Percentiles rank a stretch among this genome's conserved stretches.
Conservation (phyloP, 2,113 vertebrate species). For the Neodontobutis hainanensis region DNA sequence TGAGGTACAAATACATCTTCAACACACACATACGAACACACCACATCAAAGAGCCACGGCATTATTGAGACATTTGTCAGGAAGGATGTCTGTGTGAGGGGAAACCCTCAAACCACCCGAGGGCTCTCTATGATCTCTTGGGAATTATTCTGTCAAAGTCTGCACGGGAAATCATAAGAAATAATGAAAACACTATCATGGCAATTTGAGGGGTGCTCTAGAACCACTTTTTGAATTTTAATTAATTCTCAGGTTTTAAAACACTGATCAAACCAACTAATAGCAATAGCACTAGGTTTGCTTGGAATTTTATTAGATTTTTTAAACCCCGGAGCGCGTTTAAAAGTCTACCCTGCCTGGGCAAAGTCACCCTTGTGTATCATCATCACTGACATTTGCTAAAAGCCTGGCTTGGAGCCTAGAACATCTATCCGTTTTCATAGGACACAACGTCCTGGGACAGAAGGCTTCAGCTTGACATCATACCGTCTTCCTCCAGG, state of each 20-base stretch:
- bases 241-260: too few species aligned
- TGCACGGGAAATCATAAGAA: background rate
- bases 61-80: conserved; percentile 30
- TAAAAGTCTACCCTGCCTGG: background rate
- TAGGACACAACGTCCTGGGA: conserved; percentile 14
- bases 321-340: background rate
- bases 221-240: too few species aligned
- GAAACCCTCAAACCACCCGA: conserved; percentile 29
- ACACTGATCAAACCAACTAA: too few species aligned
- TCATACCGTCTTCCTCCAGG: conserved; percentile 34
- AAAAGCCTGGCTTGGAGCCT: conserved; percentile 32
- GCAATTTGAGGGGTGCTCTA: too few species aligned
- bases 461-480: conserved; percentile 7
- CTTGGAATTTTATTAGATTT: background rate
- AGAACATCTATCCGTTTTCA: conserved; percentile 36
- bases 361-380: background rate
- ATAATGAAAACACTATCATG: background rate
- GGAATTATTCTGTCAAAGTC: background rate
- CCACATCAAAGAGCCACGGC: conserved; percentile 38
- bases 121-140: background rate
- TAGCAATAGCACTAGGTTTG: background rate
- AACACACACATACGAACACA: background rate
- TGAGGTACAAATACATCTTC: background rate
- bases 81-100: conserved; percentile 21
- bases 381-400: conserved; percentile 9